Evolutionary conservation across 1,140 invertebrate genomes (phyloP).

Genomic region (Ceratoteleas bidentatus): DNA sequence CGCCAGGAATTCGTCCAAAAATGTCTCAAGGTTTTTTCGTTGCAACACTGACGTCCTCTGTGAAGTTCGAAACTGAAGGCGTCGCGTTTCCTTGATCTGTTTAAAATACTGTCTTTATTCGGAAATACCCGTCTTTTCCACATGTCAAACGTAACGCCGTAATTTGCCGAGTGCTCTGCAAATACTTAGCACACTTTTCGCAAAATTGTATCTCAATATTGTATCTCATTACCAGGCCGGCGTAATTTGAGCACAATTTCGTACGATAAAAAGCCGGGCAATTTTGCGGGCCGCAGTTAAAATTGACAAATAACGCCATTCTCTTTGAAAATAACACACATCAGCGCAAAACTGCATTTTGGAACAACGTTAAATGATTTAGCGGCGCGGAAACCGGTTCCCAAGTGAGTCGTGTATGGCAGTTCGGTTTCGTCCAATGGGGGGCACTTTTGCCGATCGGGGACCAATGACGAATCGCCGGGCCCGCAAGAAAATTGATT

Average conservation of each 20-base stretch:
- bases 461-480: constrained; percentile 31
- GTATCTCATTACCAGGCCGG: constrained; percentile 38
- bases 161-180: constrained; percentile 41
- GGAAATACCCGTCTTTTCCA: constrained; percentile 23
- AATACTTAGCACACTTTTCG: constrained; percentile 56
- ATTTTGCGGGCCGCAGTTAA: constrained; percentile 47
- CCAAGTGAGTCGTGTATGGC: not conserved
- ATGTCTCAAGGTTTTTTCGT: not conserved
- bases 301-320: constrained; percentile 58
- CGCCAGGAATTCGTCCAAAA: no score
- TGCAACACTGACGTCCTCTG: constrained; percentile 5
- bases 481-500: constrained; percentile 33
- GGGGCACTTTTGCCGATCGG: constrained; percentile 28
- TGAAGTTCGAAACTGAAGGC: constrained; percentile 3
- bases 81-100: constrained; percentile 10
- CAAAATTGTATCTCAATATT: constrained; percentile 52
- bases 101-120: constrained; percentile 35
- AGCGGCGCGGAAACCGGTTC: constrained; percentile 49
- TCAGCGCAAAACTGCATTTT: constrained; percentile 39
- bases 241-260: constrained; percentile 51
- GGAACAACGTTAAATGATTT: constrained; percentile 47
- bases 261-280: constrained; percentile 46
- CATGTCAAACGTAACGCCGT: constrained; percentile 8
- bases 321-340: constrained; percentile 50
- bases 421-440: constrained; percentile 33